Percentiles rank a stretch among this genome's conserved stretches.
phyloP scores from a whole-genome alignment of 2,888 invertebrate genomes.

The Epirrita christyi region DNA sequence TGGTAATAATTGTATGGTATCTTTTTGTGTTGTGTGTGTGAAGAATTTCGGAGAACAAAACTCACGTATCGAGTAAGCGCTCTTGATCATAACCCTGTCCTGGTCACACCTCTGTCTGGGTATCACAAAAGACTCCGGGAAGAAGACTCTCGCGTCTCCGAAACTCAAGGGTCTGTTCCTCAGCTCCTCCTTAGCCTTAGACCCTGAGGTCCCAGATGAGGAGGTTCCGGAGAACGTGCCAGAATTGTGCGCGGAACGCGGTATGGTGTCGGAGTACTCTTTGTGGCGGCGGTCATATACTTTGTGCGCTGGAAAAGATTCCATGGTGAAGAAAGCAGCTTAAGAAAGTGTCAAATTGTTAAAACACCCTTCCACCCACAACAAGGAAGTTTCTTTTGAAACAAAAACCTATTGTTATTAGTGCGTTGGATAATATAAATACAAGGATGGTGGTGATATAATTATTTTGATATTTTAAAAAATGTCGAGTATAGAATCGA shows the following conservation, averaged over 20 bases:
- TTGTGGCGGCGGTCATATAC: slow-evolving; percentile 70
- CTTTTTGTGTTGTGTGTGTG: no score
- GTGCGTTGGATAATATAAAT: no score
- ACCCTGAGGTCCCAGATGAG: slow-evolving; percentile 79
- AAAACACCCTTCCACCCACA: no score
- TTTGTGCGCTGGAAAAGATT: slow-evolving; percentile 79
- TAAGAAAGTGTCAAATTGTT: no score
- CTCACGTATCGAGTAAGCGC: slow-evolving; percentile 75
- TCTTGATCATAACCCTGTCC: slow-evolving; percentile 59
- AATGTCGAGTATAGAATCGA: no score
- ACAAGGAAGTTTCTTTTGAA: no score
- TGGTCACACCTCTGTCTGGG: slow-evolving; percentile 71
- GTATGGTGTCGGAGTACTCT: slow-evolving; percentile 63
- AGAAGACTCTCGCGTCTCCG: slow-evolving; percentile 78
- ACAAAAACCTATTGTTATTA: no score
- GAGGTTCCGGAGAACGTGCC: slow-evolving; percentile 78
- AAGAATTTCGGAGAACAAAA: slow-evolving; percentile 25
- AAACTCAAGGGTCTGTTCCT: slow-evolving; percentile 70
- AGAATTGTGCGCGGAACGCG: slow-evolving; percentile 69
- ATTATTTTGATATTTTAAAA: no score
- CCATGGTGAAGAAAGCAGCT: no score
- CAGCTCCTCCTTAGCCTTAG: slow-evolving; percentile 68
- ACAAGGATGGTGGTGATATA: no score
- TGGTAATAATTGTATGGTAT: no score
- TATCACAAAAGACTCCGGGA: slow-evolving; percentile 80